Evolutionary conservation across 1,140 invertebrate genomes (phyloP).

Genomic region (Zophobas morio): DNA sequence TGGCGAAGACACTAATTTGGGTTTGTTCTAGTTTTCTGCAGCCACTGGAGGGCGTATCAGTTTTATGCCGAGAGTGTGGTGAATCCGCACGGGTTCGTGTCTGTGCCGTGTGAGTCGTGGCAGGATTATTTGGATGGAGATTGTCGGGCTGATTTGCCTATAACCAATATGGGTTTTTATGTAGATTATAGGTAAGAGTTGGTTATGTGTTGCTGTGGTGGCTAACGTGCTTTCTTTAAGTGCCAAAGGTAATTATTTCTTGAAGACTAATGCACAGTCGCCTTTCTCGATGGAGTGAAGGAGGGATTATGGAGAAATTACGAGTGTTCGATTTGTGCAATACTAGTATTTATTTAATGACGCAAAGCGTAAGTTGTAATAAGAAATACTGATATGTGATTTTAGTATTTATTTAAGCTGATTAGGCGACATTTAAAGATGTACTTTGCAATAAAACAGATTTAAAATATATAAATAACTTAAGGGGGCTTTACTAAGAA

Average conservation of each 20-base stretch:
- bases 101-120: slow-evolving; percentile 74
- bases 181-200: slow-evolving; percentile 59
- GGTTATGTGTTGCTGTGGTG: neutral
- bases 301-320: neutral
- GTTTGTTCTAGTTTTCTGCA: slow-evolving; percentile 77
- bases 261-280: slow-evolving; percentile 58
- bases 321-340: no score
- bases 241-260: slow-evolving; percentile 61
- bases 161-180: slow-evolving; percentile 61
- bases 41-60: slow-evolving; percentile 78
- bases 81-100: slow-evolving; percentile 71
- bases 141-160: slow-evolving; percentile 67
- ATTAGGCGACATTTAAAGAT: no score
- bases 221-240: slow-evolving; percentile 53
- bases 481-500: no score
- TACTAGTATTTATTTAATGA: no score
- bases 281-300: slow-evolving; percentile 58
- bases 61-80: slow-evolving; percentile 81
- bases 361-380: no score
- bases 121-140: slow-evolving; percentile 71
- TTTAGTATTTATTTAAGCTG: no score
- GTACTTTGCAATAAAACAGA: no score
- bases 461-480: no score
- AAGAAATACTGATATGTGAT: no score
- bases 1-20: slow-evolving; percentile 1